Evolutionary conservation across 1,140 invertebrate species (phyloP).

Genomic region (Dendrolimus kikuchii): DNA sequence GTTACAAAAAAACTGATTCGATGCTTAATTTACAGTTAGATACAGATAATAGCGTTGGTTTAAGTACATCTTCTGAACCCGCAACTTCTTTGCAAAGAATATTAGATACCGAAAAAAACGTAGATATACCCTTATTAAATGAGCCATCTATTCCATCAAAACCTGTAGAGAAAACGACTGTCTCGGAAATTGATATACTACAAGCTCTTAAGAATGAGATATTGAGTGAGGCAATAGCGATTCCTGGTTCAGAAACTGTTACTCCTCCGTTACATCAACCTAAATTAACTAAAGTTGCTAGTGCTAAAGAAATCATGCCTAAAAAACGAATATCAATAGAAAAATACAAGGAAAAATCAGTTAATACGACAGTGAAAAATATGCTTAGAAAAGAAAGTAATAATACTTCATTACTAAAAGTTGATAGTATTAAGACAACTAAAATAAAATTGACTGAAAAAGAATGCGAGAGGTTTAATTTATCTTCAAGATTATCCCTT

Average conservation of each 20-base stretch:
- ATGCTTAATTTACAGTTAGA: too few species aligned
- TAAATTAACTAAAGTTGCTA: slow-evolving; percentile 55
- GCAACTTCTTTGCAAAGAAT: background rate
- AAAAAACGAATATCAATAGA: slow-evolving; percentile 68
- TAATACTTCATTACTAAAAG: slow-evolving; percentile 16
- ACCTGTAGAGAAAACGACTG: slow-evolving; percentile 26
- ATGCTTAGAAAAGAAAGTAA: background rate
- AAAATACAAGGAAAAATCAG: slow-evolving; percentile 61
- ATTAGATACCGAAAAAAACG: slow-evolving; percentile 7
- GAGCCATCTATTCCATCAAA: slow-evolving; percentile 16
- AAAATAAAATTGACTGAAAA: slow-evolving; percentile 65
- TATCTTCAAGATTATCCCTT: slow-evolving; percentile 47
- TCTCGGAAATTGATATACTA: slow-evolving; percentile 66
- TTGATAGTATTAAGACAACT: slow-evolving; percentile 46
- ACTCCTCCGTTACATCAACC: slow-evolving; percentile 54
- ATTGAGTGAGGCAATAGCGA: slow-evolving; percentile 38
- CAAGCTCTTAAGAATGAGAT: slow-evolving; percentile 68
- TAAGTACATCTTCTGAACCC: background rate
- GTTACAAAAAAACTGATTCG: background rate
- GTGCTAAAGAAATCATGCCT: slow-evolving; percentile 39
- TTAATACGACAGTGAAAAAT: background rate
- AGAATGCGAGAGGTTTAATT: slow-evolving; percentile 75
- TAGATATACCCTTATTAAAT: slow-evolving; percentile 50
- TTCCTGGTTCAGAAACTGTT: slow-evolving; percentile 23
- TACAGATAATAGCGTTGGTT: too few species aligned